Evolutionary conservation across 2,888 invertebrate genomes (phyloP).

Genomic region (Drosophila koepferae): DNA sequence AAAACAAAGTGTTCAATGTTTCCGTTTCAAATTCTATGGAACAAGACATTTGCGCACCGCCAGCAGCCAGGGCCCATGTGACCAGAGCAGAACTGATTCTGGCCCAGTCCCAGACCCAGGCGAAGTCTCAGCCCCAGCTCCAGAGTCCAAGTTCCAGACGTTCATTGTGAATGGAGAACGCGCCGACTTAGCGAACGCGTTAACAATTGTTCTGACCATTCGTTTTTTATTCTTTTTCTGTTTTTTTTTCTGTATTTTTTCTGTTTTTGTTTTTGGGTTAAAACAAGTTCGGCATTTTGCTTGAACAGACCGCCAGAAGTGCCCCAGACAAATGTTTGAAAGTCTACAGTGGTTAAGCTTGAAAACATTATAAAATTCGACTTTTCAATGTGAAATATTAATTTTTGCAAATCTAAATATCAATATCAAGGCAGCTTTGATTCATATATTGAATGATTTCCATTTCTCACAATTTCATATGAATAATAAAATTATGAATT

Average conservation of each 20-base stretch:
- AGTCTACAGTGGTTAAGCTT: constrained; percentile 30
- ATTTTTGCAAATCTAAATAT: not conserved
- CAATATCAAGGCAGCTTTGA: too few species aligned
- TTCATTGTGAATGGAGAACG: constrained; percentile 64
- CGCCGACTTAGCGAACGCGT: constrained; percentile 72
- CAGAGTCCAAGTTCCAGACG: constrained; percentile 20
- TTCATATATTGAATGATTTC: too few species aligned
- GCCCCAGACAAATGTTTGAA: constrained; percentile 32
- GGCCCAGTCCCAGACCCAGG: constrained; percentile 16
- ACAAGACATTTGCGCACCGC: constrained; percentile 80
- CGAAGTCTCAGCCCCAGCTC: not conserved
- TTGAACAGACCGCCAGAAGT: constrained; percentile 63
- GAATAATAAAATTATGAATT: too few species aligned
- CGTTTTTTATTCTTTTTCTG: constrained; percentile 21
- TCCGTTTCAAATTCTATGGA: constrained; percentile 83
- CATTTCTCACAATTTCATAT: not conserved
- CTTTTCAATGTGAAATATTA: not conserved
- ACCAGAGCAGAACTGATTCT: constrained; percentile 42
- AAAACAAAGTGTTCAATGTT: constrained; percentile 83
- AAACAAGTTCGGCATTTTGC: constrained; percentile 77
- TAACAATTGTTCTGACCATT: constrained; percentile 77
- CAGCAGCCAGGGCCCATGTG: constrained; percentile 41
- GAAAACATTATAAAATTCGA: not conserved
- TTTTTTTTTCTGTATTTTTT: constrained; percentile 15
- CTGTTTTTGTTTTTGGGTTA: constrained; percentile 29